Conservation (phyloP, 2,113 vertebrate species). For the Bettongia penicillata region DNA sequence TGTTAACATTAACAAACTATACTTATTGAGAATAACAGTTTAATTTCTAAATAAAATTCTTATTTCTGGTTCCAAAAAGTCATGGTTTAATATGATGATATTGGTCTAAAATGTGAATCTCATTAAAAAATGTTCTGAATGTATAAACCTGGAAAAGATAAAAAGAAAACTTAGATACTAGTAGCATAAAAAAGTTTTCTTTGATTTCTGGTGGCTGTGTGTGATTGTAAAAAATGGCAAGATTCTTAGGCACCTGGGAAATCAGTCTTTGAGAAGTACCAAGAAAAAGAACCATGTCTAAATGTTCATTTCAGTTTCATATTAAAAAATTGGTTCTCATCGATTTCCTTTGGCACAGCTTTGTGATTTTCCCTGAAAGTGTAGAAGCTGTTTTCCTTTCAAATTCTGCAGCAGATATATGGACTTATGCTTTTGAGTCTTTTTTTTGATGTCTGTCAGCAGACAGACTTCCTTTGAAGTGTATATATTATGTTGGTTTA, state of each 20-base stretch:
- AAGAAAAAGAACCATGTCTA: neutral
- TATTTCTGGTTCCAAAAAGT: neutral
- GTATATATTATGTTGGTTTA: neutral
- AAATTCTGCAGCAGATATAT: neutral
- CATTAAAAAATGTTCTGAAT: neutral
- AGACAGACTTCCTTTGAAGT: neutral
- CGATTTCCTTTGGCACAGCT: neutral
- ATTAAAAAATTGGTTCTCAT: neutral
- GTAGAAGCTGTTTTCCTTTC: neutral
- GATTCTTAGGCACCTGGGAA: neutral
- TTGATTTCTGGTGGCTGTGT: neutral
- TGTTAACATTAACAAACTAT: neutral
- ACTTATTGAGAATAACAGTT: neutral
- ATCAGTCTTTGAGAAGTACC: neutral
- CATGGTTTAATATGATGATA: neutral
- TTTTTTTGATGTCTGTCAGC: neutral
- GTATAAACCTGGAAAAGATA: neutral
- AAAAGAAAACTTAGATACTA: neutral
- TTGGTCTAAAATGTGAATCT: neutral
- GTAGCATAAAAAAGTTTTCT: neutral
- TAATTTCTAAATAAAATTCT: constrained; percentile 2
- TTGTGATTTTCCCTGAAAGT: neutral
- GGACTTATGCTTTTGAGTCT: neutral
- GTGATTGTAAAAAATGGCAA: neutral
- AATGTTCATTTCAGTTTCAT: neutral